phyloP scores from a whole-genome alignment of 92 coral and sea anemone genomes.

The Bergia sp. region DNA sequence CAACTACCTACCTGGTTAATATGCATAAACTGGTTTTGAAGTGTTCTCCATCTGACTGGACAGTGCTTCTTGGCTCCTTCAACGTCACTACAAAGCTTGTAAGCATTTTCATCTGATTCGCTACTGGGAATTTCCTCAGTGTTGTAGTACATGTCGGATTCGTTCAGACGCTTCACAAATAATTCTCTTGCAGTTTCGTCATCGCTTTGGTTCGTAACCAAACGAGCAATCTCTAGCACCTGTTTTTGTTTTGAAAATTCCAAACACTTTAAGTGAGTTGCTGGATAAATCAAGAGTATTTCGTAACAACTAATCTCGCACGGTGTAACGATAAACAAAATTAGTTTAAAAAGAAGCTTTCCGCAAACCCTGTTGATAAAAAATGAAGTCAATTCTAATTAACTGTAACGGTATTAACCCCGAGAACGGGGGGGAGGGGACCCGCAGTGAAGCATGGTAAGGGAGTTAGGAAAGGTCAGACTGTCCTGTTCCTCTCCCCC shows the following conservation, averaged over 20 bases:
- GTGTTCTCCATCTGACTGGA: constrained; percentile 84
- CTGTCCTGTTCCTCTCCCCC: too few relatives aligned
- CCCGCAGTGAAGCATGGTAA: too few relatives aligned
- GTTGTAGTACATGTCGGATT: constrained; percentile 72
- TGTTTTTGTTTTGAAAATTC: constrained; percentile 4
- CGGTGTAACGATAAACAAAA: too few relatives aligned
- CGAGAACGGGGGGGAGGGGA: too few relatives aligned
- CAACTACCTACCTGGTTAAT: constrained; percentile 64
- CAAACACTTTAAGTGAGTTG: not conserved
- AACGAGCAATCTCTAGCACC: constrained; percentile 75
- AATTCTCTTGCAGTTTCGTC: constrained; percentile 52
- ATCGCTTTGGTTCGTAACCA: constrained; percentile 52
- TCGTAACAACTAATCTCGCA: not conserved
- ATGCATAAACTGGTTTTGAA: constrained; percentile 82
- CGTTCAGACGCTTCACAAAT: constrained; percentile 58
- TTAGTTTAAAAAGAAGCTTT: too few relatives aligned
- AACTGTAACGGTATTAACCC: too few relatives aligned
- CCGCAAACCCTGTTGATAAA: too few relatives aligned
- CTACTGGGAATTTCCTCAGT: constrained; percentile 67
- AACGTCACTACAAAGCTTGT: constrained; percentile 70
- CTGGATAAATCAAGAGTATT: not conserved
- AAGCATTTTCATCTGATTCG: constrained; percentile 76
- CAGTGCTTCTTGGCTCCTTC: constrained; percentile 81
- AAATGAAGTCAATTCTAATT: too few relatives aligned
- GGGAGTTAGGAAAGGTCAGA: too few relatives aligned